These are phyloP conservation scores for Sweltsa coloradensis DNA, from an alignment of 1,140 invertebrate genomes.

Conservation along the genomic window DNA sequence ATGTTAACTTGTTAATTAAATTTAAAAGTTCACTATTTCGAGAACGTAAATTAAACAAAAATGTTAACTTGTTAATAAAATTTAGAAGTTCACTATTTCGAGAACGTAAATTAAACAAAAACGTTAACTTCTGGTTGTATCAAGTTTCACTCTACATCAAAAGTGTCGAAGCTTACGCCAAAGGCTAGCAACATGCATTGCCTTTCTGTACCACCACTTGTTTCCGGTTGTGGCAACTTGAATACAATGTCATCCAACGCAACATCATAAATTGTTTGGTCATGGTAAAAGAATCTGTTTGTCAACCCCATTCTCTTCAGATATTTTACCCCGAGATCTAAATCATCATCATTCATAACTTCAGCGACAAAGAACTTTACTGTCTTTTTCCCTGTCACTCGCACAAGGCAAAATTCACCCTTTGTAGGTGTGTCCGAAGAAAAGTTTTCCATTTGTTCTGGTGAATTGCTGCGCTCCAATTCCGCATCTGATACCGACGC, in stretches of 20 bases:
- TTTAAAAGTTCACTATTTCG: background rate
- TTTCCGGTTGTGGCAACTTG: background rate
- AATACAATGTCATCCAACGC: background rate
- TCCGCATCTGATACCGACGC: background rate
- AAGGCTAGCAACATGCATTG: background rate
- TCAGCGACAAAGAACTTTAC: background rate
- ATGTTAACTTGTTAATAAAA: no score
- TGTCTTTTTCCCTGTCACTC: background rate
- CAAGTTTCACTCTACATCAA: constrained; percentile 1
- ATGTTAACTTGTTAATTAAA: background rate
- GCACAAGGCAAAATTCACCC: background rate
- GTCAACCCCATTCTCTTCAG: background rate
- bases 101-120: background rate
- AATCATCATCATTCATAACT: background rate
- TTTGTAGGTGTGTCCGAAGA: background rate
- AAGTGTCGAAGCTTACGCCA: background rate
- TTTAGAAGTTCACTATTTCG: no score
- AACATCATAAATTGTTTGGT: background rate
- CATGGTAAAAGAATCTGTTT: background rate
- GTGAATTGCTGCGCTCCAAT: background rate
- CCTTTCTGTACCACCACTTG: background rate
- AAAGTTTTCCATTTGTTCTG: background rate
- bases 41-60: background rate
- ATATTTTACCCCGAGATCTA: background rate
- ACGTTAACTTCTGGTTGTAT: background rate